Evolutionary conservation across 2,113 vertebrate genomes (phyloP).

Genomic region (Sorex fumeus): DNA sequence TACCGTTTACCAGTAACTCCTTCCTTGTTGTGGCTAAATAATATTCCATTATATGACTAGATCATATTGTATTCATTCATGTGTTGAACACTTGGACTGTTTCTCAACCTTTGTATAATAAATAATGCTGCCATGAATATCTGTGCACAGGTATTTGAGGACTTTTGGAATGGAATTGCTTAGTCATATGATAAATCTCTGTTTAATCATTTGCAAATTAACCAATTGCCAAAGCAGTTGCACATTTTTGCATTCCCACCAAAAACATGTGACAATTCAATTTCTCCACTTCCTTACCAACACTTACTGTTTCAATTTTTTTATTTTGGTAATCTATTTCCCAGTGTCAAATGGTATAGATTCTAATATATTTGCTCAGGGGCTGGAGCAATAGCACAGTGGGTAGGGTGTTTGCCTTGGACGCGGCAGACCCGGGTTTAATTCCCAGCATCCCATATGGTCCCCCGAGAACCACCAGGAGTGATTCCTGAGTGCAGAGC

Average conservation of each 20-base stretch:
- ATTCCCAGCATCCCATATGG: too few relatives aligned
- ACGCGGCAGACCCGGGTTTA: too few relatives aligned
- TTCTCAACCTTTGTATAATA: not conserved
- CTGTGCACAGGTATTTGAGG: not conserved
- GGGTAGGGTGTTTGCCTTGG: too few relatives aligned
- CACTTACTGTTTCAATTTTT: too few relatives aligned
- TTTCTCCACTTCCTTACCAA: not conserved
- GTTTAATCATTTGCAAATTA: not conserved
- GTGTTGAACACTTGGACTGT: not conserved
- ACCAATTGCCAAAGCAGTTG: not conserved
- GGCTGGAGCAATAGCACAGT: too few relatives aligned
- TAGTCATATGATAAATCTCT: not conserved
- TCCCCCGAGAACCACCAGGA: too few relatives aligned
- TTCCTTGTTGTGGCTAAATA: constrained; percentile 20
- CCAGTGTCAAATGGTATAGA: not conserved
- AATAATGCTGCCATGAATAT: constrained; percentile 16
- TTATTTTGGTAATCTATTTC: not conserved
- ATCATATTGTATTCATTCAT: too few relatives aligned
- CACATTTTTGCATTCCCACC: not conserved
- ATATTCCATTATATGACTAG: not conserved
- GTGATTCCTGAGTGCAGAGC: too few relatives aligned
- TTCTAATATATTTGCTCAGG: too few relatives aligned
- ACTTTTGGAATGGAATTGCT: not conserved
- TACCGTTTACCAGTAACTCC: not conserved
- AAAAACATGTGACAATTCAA: not conserved